Evolutionary conservation across 2,113 vertebrate genomes (phyloP).

Genomic region (Rhea pennata): DNA sequence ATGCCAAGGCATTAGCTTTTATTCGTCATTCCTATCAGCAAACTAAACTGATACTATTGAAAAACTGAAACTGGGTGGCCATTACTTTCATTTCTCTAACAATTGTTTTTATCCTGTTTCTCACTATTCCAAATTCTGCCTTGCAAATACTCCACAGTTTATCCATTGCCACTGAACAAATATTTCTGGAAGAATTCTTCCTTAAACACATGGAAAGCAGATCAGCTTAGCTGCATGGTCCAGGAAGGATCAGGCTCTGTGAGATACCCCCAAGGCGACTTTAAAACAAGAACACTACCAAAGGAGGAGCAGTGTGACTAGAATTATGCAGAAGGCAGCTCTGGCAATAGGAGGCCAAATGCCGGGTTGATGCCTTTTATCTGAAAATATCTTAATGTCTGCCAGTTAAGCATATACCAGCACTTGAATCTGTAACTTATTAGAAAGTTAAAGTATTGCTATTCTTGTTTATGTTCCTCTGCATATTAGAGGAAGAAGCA

Average conservation of each 20-base stretch:
- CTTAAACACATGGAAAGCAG: conserved; percentile 48
- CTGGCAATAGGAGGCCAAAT: conserved; percentile 26
- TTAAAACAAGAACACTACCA: conserved; percentile 45
- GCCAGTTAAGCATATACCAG: conserved; percentile 15
- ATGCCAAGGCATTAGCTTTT: conserved; percentile 17
- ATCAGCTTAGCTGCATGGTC: conserved; percentile 39
- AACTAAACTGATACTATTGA: conserved; percentile 45
- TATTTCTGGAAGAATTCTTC: conserved; percentile 34
- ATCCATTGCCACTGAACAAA: background rate
- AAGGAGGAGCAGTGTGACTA: conserved; percentile 63
- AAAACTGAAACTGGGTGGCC: background rate
- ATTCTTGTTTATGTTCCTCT: background rate
- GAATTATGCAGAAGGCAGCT: conserved; percentile 65
- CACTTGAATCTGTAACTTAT: conserved; percentile 8
- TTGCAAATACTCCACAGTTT: background rate
- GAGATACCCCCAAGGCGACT: conserved; percentile 71
- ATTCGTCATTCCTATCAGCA: conserved; percentile 26
- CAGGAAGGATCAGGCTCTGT: conserved; percentile 36
- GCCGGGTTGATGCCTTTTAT: conserved; percentile 23
- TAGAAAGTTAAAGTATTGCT: background rate
- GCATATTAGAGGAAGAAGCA: background rate
- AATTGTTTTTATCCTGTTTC: conserved; percentile 11
- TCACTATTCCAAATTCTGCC: background rate
- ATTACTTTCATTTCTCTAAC: conserved; percentile 26
- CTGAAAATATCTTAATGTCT: conserved; percentile 42